Conservation (phyloP, 2,888 invertebrate genomes). For the Empis livida region DNA sequence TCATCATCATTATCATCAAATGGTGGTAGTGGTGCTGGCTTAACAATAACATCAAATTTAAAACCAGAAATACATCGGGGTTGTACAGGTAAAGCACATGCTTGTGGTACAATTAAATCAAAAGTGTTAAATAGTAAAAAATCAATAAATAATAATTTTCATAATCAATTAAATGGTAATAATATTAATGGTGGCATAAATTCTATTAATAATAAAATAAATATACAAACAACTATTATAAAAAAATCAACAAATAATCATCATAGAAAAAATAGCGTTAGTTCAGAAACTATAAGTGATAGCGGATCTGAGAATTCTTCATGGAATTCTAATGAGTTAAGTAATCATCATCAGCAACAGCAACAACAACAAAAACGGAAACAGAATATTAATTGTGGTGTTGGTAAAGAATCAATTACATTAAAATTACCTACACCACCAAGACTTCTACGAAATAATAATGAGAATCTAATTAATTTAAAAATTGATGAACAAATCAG, state of each 20-base stretch:
- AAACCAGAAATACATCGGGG: conserved; percentile 46
- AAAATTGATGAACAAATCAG: conserved; percentile 9
- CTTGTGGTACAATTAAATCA: conserved; percentile 43
- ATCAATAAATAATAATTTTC: conserved; percentile 11
- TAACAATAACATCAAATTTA: conserved; percentile 9
- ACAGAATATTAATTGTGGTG: conserved; percentile 9
- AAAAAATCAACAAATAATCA: not conserved
- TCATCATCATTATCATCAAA: conserved; percentile 23
- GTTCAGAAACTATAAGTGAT: conserved; percentile 34
- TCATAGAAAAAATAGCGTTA: conserved; percentile 32
- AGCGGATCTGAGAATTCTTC: conserved; percentile 33
- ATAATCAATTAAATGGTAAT: conserved; percentile 8
- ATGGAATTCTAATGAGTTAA: conserved; percentile 19
- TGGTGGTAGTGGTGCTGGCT: conserved; percentile 21
- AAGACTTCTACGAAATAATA: conserved; percentile 10
- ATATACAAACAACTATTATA: not conserved
- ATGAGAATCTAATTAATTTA: not conserved
- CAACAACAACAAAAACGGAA: conserved; percentile 1
- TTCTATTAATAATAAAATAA: too few species aligned
- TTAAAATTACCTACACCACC: conserved; percentile 4
- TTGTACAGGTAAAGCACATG: conserved; percentile 65
- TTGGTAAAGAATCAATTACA: not conserved
- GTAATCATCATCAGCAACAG: not conserved
- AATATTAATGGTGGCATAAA: not conserved
- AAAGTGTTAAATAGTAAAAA: conserved; percentile 14